Base-by-base conservation (phyloP, 1,140 invertebrate species). In the Drosophila repleta region DNA sequence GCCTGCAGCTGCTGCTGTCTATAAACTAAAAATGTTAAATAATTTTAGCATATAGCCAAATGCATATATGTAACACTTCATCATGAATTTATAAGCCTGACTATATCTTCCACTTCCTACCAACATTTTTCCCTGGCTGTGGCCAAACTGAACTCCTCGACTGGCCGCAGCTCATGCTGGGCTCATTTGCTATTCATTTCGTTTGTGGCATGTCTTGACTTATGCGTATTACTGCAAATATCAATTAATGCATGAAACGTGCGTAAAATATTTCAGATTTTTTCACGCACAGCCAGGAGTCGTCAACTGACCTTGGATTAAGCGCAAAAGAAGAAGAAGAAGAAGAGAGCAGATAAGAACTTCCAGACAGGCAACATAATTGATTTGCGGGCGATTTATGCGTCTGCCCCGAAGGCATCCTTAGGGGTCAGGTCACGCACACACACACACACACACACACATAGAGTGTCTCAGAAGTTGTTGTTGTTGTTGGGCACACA, bases 161-260 rank as follows among this genome's bases (percentile, higher is more conserved):
- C 21, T 46, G 21, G 26, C 17, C 2, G 46, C 2, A 24, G 32
- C 68, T 64, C 62, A 55, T 55, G 43, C 49, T 69, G 26, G n/a
- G 52, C 74, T 77, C 77, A 84, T 85, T 84, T 75, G 63, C 78
- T 75, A 85, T 85, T 87, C 81, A 85, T 85, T 87, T 87, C 78
- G 70, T 53, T 62, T 46, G 62, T 72, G 81, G 43, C 75, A 68
- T 70, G 74, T 21, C 74, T 75, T 87, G 82, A 77, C 81, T 85
- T 87, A 82, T 75, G 70, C 74, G 81, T 85, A 85, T 85, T 87
- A 82, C 79, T 88, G 83, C 83, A 87, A 87, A 87, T 87, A 88
- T 87, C 83, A 87, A 87, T 87, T 87, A 87, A 87, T 88, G 83
- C 79, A 61, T 35, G 41, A 73, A 76, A 88, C 83, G 83, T 87